phyloP scores from a whole-genome alignment of 2,113 vertebrate species.

The Balaeniceps rex region DNA sequence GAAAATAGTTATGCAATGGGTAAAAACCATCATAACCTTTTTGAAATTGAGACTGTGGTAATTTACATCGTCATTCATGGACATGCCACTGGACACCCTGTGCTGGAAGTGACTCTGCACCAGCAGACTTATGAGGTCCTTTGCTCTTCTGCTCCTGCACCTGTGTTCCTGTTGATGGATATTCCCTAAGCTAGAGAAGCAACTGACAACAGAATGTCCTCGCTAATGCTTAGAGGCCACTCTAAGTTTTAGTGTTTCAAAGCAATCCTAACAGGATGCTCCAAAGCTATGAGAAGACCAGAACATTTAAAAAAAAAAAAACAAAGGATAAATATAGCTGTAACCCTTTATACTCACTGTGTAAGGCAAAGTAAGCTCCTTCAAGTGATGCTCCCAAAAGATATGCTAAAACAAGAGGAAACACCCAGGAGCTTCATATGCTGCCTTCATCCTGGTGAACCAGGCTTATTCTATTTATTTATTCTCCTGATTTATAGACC shows the following conservation, averaged over 20 bases:
- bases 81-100: not conserved
- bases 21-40: not conserved
- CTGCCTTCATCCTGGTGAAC: not conserved
- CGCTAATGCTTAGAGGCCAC: not conserved
- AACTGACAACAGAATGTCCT: not conserved
- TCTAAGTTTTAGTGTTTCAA: not conserved
- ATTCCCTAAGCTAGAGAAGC: not conserved
- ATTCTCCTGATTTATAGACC: conserved; percentile 26
- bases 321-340: not conserved
- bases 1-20: not conserved
- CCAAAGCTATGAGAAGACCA: not conserved
- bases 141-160: not conserved
- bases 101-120: not conserved
- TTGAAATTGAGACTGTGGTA: not conserved
- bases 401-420: not conserved
- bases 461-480: not conserved
- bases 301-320: not conserved
- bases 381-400: not conserved
- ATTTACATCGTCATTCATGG: not conserved
- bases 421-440: not conserved
- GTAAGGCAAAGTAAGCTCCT: not conserved
- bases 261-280: not conserved
- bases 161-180: not conserved
- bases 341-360: not conserved
- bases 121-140: not conserved